phyloP scores from a whole-genome alignment of 2,888 invertebrate species.

The Electrophaes corylata region DNA sequence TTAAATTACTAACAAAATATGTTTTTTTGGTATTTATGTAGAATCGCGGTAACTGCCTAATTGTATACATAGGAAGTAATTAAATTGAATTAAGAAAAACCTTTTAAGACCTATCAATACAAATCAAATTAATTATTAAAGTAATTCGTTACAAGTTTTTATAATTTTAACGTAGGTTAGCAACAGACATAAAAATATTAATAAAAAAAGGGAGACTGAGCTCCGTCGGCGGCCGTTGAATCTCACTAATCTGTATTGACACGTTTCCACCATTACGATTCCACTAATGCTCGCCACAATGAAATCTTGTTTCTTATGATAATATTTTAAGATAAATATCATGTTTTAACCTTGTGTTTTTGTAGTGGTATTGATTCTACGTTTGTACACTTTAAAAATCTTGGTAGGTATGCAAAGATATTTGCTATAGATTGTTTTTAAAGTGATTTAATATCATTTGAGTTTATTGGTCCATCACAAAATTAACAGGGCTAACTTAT shows the following conservation, averaged over 20 bases:
- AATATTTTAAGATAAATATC: conserved; percentile 57
- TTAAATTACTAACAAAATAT: no score
- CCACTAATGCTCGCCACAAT: conserved; percentile 67
- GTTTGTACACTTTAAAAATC: conserved; percentile 34
- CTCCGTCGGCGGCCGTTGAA: conserved; percentile 51
- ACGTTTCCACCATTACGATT: conserved; percentile 80
- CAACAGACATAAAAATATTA: conserved; percentile 29
- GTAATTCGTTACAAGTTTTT: conserved; percentile 10
- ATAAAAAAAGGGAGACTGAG: conserved; percentile 42
- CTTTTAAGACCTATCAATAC: not conserved
- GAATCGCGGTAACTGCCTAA: no score
- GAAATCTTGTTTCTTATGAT: conserved; percentile 57
- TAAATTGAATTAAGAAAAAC: not conserved
- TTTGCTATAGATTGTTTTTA: not conserved
- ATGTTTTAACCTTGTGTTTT: conserved; percentile 56
- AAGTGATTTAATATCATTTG: not conserved
- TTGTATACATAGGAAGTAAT: not conserved
- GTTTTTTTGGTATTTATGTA: no score
- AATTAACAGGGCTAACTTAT: no score
- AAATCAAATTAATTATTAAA: conserved; percentile 1
- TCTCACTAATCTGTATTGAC: conserved; percentile 77
- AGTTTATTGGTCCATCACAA: not conserved
- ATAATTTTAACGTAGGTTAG: conserved; percentile 18
- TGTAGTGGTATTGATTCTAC: conserved; percentile 41
- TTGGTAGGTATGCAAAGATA: conserved; percentile 17